phyloP scores from a whole-genome alignment of 2,113 vertebrate species.

The Amblyopsis rosae region DNA sequence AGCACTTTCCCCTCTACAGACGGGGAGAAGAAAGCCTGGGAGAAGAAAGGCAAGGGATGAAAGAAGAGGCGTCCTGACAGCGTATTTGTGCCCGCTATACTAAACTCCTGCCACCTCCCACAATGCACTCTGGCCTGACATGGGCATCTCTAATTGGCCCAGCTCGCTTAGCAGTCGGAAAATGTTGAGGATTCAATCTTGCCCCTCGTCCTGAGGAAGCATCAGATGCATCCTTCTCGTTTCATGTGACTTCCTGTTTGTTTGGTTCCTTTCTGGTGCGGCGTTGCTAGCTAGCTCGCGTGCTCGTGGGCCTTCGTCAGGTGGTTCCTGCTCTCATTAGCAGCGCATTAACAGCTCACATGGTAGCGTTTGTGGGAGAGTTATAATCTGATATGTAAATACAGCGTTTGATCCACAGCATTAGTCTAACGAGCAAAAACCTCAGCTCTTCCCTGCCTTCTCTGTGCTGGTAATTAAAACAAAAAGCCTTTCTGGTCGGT shows the following conservation, averaged over 20 bases:
- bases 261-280: no score
- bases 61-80: conserved; percentile 83
- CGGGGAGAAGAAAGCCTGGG: conserved; percentile 79
- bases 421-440: conserved; percentile 86
- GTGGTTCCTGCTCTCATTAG: conserved; percentile 85
- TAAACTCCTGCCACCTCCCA: conserved; percentile 84
- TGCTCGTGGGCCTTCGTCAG: no score
- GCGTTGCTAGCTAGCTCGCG: no score
- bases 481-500: conserved; percentile 80
- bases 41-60: conserved; percentile 86
- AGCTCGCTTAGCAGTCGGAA: conserved; percentile 85
- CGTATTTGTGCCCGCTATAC: conserved; percentile 80
- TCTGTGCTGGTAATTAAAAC: conserved; percentile 84
- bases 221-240: no score
- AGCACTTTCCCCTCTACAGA: conserved; percentile 81
- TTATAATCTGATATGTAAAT: conserved; percentile 99
- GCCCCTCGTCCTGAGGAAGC: conserved; percentile 72
- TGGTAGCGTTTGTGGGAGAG: conserved; percentile 81
- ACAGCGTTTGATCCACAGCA: conserved; percentile 86
- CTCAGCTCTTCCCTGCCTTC: conserved; percentile 59
- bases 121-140: conserved; percentile 88
- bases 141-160: conserved; percentile 83
- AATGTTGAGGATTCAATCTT: conserved; percentile 88
- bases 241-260: no score
- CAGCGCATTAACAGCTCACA: conserved; percentile 81